These are phyloP conservation scores for Protonibea diacanthus DNA, from an alignment of 2,797 vertebrate species.

Conservation along the genomic window DNA sequence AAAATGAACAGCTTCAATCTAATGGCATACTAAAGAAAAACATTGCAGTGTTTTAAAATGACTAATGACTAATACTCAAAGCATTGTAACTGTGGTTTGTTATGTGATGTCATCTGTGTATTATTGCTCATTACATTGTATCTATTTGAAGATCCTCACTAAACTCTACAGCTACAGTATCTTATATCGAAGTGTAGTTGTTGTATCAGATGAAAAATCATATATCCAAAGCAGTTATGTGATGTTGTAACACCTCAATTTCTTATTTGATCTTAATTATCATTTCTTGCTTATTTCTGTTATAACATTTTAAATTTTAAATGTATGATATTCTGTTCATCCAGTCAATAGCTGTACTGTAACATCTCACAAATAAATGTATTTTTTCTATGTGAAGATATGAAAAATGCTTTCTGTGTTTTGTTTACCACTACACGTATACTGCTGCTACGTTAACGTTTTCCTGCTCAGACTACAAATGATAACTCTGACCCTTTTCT, in stretches of 20 bases:
- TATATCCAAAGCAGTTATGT: not conserved
- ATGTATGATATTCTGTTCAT: not conserved
- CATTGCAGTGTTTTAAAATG: constrained; percentile 10
- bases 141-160: not conserved
- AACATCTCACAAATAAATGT: constrained; percentile 55
- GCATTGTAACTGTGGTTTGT: constrained; percentile 33
- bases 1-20: not conserved
- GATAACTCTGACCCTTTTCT: not conserved
- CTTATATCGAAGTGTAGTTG: constrained; percentile 32
- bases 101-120: constrained; percentile 28
- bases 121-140: constrained; percentile 11
- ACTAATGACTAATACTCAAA: not conserved
- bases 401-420: not conserved
- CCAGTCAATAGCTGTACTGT: not conserved
- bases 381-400: constrained; percentile 34
- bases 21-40: not conserved
- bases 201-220: constrained; percentile 14
- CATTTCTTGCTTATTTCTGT: not conserved
- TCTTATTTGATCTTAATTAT: not conserved
- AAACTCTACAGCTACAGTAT: not conserved
- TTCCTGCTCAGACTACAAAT: not conserved
- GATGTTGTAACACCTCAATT: constrained; percentile 7
- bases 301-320: constrained; percentile 17
- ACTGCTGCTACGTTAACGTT: not conserved
- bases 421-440: not conserved